Base-by-base conservation (phyloP, 64 coral and sea anemone species). In the Dendronephthya gigantea region DNA sequence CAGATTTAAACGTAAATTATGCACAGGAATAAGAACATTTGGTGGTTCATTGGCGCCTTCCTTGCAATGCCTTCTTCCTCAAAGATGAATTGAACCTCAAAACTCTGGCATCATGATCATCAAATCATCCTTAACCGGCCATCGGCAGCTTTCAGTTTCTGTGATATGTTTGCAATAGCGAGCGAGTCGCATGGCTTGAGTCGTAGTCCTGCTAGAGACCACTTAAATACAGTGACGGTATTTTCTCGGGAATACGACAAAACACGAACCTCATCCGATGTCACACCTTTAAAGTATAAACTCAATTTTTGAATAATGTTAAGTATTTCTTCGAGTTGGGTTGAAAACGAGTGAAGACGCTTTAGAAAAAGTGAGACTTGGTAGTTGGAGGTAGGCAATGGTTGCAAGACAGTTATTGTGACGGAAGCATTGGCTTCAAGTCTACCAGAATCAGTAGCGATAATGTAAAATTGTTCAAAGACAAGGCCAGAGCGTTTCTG, bases 391-490 rank as follows among this genome's bases (percentile, higher is more conserved):
- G 58, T n/a, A 5, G 58, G 58, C 58, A 66, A 66, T 7, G 58
- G 58, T 7, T 66, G 58, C 58, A 8, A 17, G 29, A 66, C 29
- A 8, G 58, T 66, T 30, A 66, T 30, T 22, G 6, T 5, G 3
- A 66, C 58, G 2, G 58, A n/a, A 66, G 22, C 29, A 30, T 66
- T 66, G 49, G 36, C 40, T 69, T 83, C 37, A 9, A 89, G 23
- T 23, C 68, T 19, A 12, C 82, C 88, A 27, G 65, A 40, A 83
- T 89, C 88, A 47, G 25, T 89, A 84, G 88, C 88, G 27, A 32
- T 35, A 0, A 89, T 49, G 14, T 40, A 35, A 56, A 84, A 89
- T 9, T n/a, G 14, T n/a, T 89, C 68, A 43, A 82, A 76, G 39
- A 84, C 68, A 43, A 82, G 50, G 39, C 35, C 56, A 9, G 81